Evolutionary conservation across 2,888 invertebrate species (phyloP), one percentile per base, ranked within the genome.

Genomic region (Caenorhabditis drosophilae): DNA sequence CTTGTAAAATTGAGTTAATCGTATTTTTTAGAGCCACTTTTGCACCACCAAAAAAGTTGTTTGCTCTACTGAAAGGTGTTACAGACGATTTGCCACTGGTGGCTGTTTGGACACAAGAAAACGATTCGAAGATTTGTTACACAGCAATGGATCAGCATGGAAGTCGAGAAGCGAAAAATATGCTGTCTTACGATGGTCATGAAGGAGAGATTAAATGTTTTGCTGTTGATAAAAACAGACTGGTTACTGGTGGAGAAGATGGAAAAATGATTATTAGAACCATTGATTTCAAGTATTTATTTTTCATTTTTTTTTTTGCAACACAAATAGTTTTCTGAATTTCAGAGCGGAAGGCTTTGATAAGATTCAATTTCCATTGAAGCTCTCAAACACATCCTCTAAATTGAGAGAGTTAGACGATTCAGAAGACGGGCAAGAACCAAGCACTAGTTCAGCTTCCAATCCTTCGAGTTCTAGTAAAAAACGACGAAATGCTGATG

Each of bases 171-270:
- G 31, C 18, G 0, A 45, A 38, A 3, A 47, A 48, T 27, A 20
- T 62, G 25, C 12, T 51, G 0, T 22, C 27, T n/a, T 53, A 53
- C 18, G 18, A 18, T 6, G 57, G 53, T 27, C 57, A 63, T 22
- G 31, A 20, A 3, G 62, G 57, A 22, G 31, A 38, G 16, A 55
- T 63, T 11, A 63, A 42, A 20, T 52, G 52, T 22, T 48, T 63
- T 52, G 34, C 40, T 0, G 47, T 16, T 1, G 57, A 52, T 2
- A 35, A 34, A 9, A 48, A 47, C 12, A 35, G 57, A 1, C 41
- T 71, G 18, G 36, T 68, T 7, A 71, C 71, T 16, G 71, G 71
- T 6, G 67, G 66, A 34, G 66, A 61, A 38, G 71, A 71, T 27
- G 71, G 71, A n/a, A 61, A 66, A 44, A 41, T 71, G 0, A 27